These are phyloP conservation scores for Anguilla obscura DNA, from an alignment of 2,797 vertebrate species.

Conservation along the genomic window DNA sequence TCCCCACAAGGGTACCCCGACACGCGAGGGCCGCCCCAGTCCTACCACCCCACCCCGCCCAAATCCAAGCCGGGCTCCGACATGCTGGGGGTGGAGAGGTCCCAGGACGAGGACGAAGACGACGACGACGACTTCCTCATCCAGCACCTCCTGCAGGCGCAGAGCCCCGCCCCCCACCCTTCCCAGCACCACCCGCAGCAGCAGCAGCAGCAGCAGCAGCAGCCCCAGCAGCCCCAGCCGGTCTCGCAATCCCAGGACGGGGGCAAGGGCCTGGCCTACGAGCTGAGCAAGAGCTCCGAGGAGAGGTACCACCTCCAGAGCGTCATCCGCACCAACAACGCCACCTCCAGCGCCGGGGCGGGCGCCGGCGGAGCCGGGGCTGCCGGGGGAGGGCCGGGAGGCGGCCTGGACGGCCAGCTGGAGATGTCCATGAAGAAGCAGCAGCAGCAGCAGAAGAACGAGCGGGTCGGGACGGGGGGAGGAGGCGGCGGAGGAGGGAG, in stretches of 20 bases:
- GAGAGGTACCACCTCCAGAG: constrained; percentile 92
- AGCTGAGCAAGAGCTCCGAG: constrained; percentile 84
- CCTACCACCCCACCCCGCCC: constrained; percentile 75
- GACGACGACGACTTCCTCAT: constrained; percentile 87
- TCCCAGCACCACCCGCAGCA: constrained; percentile 73
- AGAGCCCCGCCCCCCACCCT: constrained; percentile 77
- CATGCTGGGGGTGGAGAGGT: constrained; percentile 73
- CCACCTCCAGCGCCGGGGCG: constrained; percentile 68
- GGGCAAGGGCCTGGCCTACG: constrained; percentile 77
- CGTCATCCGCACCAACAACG: constrained; percentile 89
- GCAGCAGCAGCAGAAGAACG: constrained; percentile 76
- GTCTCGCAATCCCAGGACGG: constrained; percentile 71
- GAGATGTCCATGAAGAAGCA: constrained; percentile 87
- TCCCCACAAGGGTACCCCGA: constrained; percentile 81
- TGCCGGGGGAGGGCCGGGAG: constrained; percentile 53
- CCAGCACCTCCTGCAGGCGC: constrained; percentile 88
- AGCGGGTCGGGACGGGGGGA: constrained; percentile 69
- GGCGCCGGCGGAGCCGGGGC: constrained; percentile 63
- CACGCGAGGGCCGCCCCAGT: constrained; percentile 68
- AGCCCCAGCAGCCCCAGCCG: constrained; percentile 65
- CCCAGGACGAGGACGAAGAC: constrained; percentile 76
- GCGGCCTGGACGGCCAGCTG: constrained; percentile 83
- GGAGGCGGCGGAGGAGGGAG: constrained; percentile 67
- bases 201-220: constrained; percentile 59
- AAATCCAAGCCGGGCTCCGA: constrained; percentile 76